phyloP scores from a whole-genome alignment of 2,113 vertebrate genomes.

The Cephalophus harveyi region DNA sequence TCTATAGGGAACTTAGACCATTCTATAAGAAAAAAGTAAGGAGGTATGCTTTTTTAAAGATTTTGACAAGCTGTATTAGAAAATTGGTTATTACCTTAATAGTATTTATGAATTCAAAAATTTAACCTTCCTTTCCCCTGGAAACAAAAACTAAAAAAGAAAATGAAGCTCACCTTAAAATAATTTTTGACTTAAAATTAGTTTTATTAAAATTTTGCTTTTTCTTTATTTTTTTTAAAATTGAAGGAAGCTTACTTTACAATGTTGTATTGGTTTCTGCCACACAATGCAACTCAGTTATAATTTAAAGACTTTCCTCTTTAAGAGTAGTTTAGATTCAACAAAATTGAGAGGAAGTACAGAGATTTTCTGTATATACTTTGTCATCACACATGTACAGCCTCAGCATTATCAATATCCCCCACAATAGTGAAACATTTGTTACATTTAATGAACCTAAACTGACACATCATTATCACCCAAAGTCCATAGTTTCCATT shows the following conservation, averaged over 20 bases:
- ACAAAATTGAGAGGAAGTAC: background rate
- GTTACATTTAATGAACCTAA: background rate
- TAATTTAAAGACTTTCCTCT: background rate
- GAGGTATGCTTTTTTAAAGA: background rate
- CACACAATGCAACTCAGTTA: background rate
- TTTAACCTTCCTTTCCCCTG: background rate
- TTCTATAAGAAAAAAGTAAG: background rate
- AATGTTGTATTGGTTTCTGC: background rate
- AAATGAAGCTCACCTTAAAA: background rate
- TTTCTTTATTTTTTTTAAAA: background rate
- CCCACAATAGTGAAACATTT: background rate
- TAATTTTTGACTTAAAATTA: background rate
- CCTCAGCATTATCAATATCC: background rate
- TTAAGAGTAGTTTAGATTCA: background rate
- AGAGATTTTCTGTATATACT: background rate
- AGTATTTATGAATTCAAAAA: background rate
- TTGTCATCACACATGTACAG: background rate
- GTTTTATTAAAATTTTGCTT: background rate
- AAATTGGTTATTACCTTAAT: background rate
- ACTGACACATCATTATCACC: background rate
- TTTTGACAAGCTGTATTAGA: background rate
- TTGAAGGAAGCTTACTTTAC: background rate
- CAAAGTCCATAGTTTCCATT: background rate
- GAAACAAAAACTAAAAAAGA: background rate
- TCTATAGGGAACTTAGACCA: background rate